These are phyloP conservation scores for Apamea sordens DNA, from an alignment of 2,888 invertebrate genomes.

Conservation along the genomic window DNA sequence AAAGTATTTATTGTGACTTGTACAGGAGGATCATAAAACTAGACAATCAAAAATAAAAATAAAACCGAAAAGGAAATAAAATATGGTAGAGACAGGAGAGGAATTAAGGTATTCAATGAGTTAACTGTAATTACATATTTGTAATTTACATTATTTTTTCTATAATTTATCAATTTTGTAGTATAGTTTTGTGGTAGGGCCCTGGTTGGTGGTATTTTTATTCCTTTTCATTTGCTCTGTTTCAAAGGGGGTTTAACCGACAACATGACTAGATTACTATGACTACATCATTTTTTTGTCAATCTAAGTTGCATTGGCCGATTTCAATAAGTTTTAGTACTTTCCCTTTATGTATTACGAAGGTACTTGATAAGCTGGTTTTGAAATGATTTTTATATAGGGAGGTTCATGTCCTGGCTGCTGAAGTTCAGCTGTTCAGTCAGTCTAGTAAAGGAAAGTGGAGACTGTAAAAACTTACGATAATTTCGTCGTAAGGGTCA, in stretches of 20 bases:
- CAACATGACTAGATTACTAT: not conserved
- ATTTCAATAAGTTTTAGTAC: too few species aligned
- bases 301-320: not conserved
- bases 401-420: not conserved
- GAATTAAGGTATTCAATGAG: too few species aligned
- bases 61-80: too few species aligned
- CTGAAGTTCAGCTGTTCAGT: slow-evolving; percentile 5
- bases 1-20: too few species aligned
- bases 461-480: not conserved
- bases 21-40: too few species aligned
- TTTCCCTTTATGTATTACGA: not conserved
- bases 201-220: not conserved
- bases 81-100: too few species aligned
- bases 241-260: not conserved
- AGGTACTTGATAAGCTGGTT: not conserved
- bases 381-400: not conserved
- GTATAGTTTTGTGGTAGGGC: not conserved
- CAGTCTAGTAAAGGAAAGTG: not conserved
- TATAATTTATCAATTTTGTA: not conserved
- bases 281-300: not conserved
- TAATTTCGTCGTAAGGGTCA: not conserved
- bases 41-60: too few species aligned
- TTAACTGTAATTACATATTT: not conserved
- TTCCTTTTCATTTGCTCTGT: not conserved
- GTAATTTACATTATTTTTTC: not conserved